Evolutionary conservation across 2,113 vertebrate genomes (phyloP).

Genomic region (Pseudorectes ferrugineus): DNA sequence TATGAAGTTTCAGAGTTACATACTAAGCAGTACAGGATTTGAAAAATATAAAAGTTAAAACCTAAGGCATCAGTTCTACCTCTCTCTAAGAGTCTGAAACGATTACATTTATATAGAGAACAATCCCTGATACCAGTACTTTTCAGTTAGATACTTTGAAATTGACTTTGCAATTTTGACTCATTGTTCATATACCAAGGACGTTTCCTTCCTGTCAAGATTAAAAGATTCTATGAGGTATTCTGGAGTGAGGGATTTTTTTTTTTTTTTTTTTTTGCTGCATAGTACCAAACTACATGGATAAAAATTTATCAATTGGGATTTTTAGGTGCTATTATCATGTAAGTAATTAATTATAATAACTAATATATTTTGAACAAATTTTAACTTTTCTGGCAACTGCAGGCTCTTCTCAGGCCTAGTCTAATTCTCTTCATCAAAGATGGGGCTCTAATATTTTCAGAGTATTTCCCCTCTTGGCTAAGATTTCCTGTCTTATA

Average conservation of each 20-base stretch:
- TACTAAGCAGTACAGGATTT: background rate
- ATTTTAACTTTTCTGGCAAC: background rate
- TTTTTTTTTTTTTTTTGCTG: background rate
- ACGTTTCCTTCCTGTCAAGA: background rate
- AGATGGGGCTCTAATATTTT: background rate
- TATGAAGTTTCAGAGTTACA: background rate
- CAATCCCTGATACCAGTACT: background rate
- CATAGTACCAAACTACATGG: background rate
- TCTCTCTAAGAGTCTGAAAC: background rate
- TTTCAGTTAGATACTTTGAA: background rate
- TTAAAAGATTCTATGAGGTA: background rate
- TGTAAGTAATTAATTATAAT: background rate
- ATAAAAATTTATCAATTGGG: background rate
- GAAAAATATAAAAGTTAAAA: background rate
- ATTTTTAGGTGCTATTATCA: background rate
- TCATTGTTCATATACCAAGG: background rate
- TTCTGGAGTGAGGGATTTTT: background rate
- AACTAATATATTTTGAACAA: background rate
- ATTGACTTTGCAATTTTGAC: background rate
- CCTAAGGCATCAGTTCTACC: background rate
- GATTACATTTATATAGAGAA: background rate
- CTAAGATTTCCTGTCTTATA: background rate
- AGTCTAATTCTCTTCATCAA: background rate
- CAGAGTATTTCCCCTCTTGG: background rate
- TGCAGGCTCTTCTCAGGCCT: background rate